Base-by-base conservation (phyloP, 2,797 vertebrate species). In the Artibeus lituratus region DNA sequence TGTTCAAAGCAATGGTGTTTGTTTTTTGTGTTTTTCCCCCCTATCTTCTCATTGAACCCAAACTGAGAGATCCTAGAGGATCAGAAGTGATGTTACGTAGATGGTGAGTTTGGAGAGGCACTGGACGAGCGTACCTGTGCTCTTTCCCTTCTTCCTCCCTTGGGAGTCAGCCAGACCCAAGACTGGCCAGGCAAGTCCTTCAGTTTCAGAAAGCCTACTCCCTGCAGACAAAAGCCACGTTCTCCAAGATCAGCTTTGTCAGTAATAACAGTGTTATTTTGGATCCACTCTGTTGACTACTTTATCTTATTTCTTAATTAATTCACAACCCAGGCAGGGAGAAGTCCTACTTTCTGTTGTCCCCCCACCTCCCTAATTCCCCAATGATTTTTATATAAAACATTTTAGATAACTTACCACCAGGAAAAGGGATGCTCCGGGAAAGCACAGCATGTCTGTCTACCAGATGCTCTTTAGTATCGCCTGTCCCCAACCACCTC, bases 341-440 rank as follows among this genome's bases (percentile, higher is more conserved):
- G 55, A 94, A 94, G 10, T 44, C 53, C 5, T 73, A 29, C 26
- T 39, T 87, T 86, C 94, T 74, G 69, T 83, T 92, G 35, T 70
- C 18, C 29, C 14, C 18, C 37, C 4, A 9, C 10, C 3, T 16
- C 18, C 7, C 5, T 9, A 7, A 37, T 42, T n/a, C 6, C 55
- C 39, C 35, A 22, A 0, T 73, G 55, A 69, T 92, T 96, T 90
- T 91, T 74, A 32, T 37, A 49, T 55, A 44, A 94, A 97, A 90
- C 10, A 62, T 8, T 53, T 87, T 81, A 89, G 89, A 84, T 72
- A 86, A 81, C 29, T 85, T 80, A 49, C 7, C 19, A 26, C 53
- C 37, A 85, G 84, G 76, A 57, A 90, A 96, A 90, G 53, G 29
- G 9, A 10, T 59, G 8, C n/a, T 47, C 10, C 1, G 12, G 15